These are phyloP conservation scores for Drosophila equinoxialis DNA, from an alignment of 1,140 invertebrate genomes.

Conservation along the genomic window DNA sequence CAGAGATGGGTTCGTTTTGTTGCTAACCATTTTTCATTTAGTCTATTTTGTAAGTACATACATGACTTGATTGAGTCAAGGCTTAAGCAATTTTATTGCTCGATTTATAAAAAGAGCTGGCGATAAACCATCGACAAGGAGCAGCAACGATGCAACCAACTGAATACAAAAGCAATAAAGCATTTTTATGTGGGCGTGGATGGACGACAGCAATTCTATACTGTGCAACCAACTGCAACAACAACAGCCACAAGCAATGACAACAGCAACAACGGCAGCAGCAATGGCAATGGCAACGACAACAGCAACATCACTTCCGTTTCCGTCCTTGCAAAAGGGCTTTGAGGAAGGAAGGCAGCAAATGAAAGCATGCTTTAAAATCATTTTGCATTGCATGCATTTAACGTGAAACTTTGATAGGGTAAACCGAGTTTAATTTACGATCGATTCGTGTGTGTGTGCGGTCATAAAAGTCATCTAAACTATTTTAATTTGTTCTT, in stretches of 20 bases:
- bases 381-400: constrained; percentile 20
- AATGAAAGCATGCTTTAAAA: constrained; percentile 16
- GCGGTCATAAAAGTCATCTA: constrained; percentile 6
- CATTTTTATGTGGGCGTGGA: constrained; percentile 50
- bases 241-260: not conserved
- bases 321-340: constrained; percentile 35
- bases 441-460: constrained; percentile 9
- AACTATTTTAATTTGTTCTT: constrained; percentile 4
- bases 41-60: constrained; percentile 44
- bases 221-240: constrained; percentile 4
- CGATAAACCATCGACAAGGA: constrained; percentile 42
- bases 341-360: not conserved
- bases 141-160: constrained; percentile 12
- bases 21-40: constrained; percentile 50
- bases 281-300: constrained; percentile 44
- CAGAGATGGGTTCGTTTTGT: not conserved
- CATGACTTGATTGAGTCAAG: constrained; percentile 43
- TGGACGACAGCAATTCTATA: not conserved
- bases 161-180: constrained; percentile 46
- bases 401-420: constrained; percentile 20
- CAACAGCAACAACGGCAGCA: constrained; percentile 8
- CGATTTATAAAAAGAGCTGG: constrained; percentile 53
- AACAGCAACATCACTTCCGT: constrained; percentile 53
- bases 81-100: constrained; percentile 48
- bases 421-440: constrained; percentile 22